Base-by-base conservation (phyloP, 2,888 invertebrate genomes). In the Cephus sareptanus region DNA sequence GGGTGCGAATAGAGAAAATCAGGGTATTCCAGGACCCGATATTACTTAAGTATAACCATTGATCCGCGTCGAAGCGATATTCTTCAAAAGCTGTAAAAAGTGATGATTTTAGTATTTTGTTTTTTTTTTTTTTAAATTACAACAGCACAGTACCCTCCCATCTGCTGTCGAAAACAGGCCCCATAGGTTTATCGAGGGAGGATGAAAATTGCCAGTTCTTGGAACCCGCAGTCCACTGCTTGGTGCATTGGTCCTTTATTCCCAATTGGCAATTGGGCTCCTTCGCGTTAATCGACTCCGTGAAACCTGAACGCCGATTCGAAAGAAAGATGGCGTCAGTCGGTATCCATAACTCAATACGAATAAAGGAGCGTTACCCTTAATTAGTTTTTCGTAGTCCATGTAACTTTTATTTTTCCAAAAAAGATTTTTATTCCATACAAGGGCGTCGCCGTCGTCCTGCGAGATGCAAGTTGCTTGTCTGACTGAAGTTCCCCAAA, bases 81-180 rank as follows among this genome's bases (percentile, higher is more conserved):
- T 37, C 31, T 35, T 12, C 4, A 31, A 35, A 56, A 34, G 31
- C 71, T 71, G 30, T 34, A 23, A 34, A n/a, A 71, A 34, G 9
- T 3, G 4, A 40, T 4, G 15, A 0, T 40, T 15, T 15, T 15
- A 15, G 1, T 40, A 31, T 31, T 31, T 30, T 30, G 30, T 30
- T 31, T 1, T 31, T 31, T 31, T 31, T 31, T 31, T 31, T 31
- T 31, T 31, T 31, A 31, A 15, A 40, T 15, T 6, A 40, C 15
- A 37, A 77, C 35, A 15, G n/a, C 23, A 73, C 37, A 80, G 75
- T 81, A 89, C 89, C 82, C 87, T 90, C 89, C 90, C 89, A 90
- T 76, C 88, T 85, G 34, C 75, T 81, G 74, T 89, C 89, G 6
- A 82, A 78, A 33, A 89, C 85, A 0, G 87, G 87, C 30, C 83